Evolutionary conservation across 2,888 invertebrate species (phyloP), one percentile per base, ranked within the genome.

Genomic region (Exephanes ischioxanthus): DNA sequence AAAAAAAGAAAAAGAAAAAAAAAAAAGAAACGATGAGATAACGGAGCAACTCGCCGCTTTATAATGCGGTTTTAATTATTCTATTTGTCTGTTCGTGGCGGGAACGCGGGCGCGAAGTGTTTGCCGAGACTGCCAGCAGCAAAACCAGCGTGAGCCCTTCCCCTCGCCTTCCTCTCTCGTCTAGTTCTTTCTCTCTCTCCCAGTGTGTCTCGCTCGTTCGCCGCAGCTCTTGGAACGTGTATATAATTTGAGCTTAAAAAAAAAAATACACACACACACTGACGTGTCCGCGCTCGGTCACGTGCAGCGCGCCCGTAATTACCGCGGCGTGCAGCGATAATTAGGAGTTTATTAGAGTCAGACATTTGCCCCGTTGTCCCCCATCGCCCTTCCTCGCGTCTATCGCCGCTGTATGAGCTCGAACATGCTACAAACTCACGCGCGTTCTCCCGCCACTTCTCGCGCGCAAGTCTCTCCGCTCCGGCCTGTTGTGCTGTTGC

Each of bases 31-130:
- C 63, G 76, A 67, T 55, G 79, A 83, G 84, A 73, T 85, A 86
- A 86, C 81, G 80, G 70, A 78, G 84, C 80, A 85, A 78, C 76
- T 66, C 48, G 73, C 83, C 37, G 84, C 80, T 82, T 79, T 82
- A 88, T 93, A 92, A 93, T 92, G 91, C 87, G 87, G 84, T 92
- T 93, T 93, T 93, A 92, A 93, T 93, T 92, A 91, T 92, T 92
- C 90, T 92, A 92, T 92, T 93, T 92, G 91, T 89, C 89, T 86
- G 81, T 83, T 79, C 26, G 85, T 72, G 79, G 48, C 70, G 71
- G 75, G 61, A 72, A 78, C 45, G 58, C 33, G 72, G 73, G 82
- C 81, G 82, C 80, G 48, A 84, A 83, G 79, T 79, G 67, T 86
- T 83, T 80, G 70, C 73, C 68, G 80, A 78, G 82, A 63, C 53